Base-by-base conservation (phyloP, 1,140 invertebrate genomes). In the Oryzaephilus surinamensis region DNA sequence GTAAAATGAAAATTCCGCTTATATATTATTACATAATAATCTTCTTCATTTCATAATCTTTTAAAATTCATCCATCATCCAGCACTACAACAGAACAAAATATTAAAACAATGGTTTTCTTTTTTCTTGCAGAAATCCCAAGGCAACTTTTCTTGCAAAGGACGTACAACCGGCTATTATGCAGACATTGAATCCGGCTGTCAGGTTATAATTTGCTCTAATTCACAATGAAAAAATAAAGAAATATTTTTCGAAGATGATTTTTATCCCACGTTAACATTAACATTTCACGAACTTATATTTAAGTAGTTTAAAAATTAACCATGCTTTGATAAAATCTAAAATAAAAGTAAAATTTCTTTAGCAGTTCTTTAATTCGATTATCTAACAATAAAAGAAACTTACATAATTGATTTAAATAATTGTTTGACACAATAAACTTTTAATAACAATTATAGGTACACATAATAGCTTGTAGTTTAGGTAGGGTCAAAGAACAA, bases 121-220 rank as follows among this genome's bases (percentile, higher is more conserved):
- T n/a, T n/a, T n/a, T n/a, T n/a, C n/a, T 41, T 49, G 14, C 37
- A 48, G 42, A 37, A 32, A 11, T 24, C 40, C 19, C 48, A 43
- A 20, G 34, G 28, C 17, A 24, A 58, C 20, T 84, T 83, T 56
- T 73, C 72, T 3, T 84, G 80, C 45, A 54, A 68, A 20, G 76
- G 73, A 19, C 64, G 77, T 14, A 62, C 67, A 4, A 57, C 78
- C 8, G 81, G 81, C 0, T 83, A 82, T 57, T 84, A 83, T 55
- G 81, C 80, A 5, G 81, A 84, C 52, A 63, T 82, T 17, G 77
- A 80, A 37, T 76, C 77, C 18, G 77, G 75, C 32, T 83, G 80
- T 57, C 79, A 82, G 69, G 73, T 76, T n/a, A n/a, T n/a, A n/a
- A n/a, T n/a, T 47, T 58, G 44, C 19, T 31, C n/a, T 33, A 12